Evolutionary conservation across 2,113 vertebrate species (phyloP), one percentile per base, ranked within the genome.

Genomic region (Prunella fulvescens): DNA sequence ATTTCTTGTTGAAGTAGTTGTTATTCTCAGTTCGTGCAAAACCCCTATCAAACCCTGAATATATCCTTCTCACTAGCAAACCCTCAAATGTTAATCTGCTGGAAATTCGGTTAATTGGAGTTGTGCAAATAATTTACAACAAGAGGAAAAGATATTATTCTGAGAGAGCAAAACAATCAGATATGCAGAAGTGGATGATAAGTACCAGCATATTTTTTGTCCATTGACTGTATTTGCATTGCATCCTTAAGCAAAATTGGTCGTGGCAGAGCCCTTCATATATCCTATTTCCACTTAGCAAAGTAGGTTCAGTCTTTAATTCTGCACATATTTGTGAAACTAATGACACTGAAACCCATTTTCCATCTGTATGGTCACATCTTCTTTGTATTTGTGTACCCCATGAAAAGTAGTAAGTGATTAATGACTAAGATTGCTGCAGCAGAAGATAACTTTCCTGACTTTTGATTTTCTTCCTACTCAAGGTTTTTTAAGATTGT

Each of bases 361-460:
- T 53, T 81, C 19, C 17, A 11, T 47, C 35, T 67, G 7, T 42
- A 12, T 29, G 61, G 26, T 78, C 42, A 19, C 71, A 26, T 88
- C 35, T 76, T 39, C 39, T 65, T 81, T 10, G 1, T 74, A 13
- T 28, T 19, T 0, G 0, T 40, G 17, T 47, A 12, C 26, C 39
- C 23, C 53, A 2, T 29, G 17, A 51, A 51, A 20, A 77, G 14
- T 44, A 48, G 25, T 61, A 53, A 33, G 31, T 65, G 28, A 37
- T 26, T 39, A 62, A 9, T 44, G 31, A 28, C n/a, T 57, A 35
- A 44, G 77, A 24, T 37, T 60, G 25, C 44, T 84, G 50, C 56
- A 86, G 85, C 47, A 45, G 67, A 33, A 86, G 16, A 29, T 39
- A 17, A 14, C 35, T 73, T 70, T 72, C n/a, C 35, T 86, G 37